Base-by-base conservation (phyloP, 2,888 invertebrate species). In the Ypsolopha scabrella region DNA sequence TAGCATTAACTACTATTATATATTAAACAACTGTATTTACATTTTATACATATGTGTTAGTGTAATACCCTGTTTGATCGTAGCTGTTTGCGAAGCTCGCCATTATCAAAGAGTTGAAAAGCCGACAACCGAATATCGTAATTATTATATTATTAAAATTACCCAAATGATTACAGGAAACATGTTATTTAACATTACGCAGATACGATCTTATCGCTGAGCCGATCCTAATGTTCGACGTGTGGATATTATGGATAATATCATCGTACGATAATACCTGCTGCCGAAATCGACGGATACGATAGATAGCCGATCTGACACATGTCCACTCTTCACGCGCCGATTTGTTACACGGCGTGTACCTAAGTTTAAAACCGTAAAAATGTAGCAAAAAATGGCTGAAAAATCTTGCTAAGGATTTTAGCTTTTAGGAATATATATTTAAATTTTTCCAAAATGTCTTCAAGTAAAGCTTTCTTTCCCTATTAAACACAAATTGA, bases 131-230 rank as follows among this genome's bases (percentile, higher is more conserved):
- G 74, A 78, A 80, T 72, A 78, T 78, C 68, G 75, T 81, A 80
- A 85, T 85, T 80, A 85, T 85, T 80, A 83, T 80, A 80, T 77
- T 82, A 85, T 82, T 80, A 82, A 78, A 85, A 83, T 83, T 75
- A 76, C 78, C 64, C 69, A 76, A 75, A 77, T 81, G 81, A 83
- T 81, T 82, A 74, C 86, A 85, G 86, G 86, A 86, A 82, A 80
- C 83, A 65, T 80, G 85, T 82, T 86, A 86, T 86, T 86, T 86
- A 83, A 81, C 80, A 74, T 78, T 62, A 70, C 58, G 52, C 59
- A 68, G 85, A 86, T 86, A 82, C 54, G 65, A 86, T 86, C 86
- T 86, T 81, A 86, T 86, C 86, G 69, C 56, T 44, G 54, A 24
- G 46, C 34, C 60, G 70, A 79, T 81, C 79, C 82, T 85, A 83